phyloP scores from a whole-genome alignment of 1,140 invertebrate species.

The Palaemon carinicauda region DNA sequence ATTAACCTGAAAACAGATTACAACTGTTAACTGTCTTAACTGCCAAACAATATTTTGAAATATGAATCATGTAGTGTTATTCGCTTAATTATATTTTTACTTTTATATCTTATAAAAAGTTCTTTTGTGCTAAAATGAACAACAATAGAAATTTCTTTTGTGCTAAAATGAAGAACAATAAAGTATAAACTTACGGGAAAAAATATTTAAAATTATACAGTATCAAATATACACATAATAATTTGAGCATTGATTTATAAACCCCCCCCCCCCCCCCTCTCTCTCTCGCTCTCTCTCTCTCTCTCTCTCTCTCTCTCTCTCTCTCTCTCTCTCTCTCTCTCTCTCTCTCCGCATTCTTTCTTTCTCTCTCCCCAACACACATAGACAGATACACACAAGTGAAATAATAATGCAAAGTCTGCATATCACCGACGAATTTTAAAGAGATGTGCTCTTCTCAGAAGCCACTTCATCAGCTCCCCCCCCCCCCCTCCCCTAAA shows the following conservation, averaged over 20 bases:
- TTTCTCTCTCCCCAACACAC: neutral
- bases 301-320: conserved; percentile 16
- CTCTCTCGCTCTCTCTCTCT: neutral
- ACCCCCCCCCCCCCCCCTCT: neutral
- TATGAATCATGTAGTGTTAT: too few relatives aligned
- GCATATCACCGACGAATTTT: neutral
- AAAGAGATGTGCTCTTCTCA: neutral
- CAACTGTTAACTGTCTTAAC: too few relatives aligned
- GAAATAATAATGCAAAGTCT: neutral
- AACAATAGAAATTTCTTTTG: too few relatives aligned
- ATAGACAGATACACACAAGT: neutral
- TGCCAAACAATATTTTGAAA: too few relatives aligned
- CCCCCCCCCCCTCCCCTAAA: neutral
- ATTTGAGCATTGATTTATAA: too few relatives aligned
- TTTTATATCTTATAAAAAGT: too few relatives aligned
- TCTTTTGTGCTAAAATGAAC: too few relatives aligned
- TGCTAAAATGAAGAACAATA: neutral
- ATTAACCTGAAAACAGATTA: too few relatives aligned
- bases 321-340: conserved; percentile 16
- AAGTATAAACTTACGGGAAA: neutral
- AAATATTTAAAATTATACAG: too few relatives aligned
- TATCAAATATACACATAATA: neutral
- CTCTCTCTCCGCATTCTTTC: conserved; percentile 2
- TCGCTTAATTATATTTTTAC: too few relatives aligned
- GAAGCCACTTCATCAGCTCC: neutral